Percentiles rank a stretch among this genome's conserved stretches.
These are phyloP conservation scores for Meloidogyne chitwoodi DNA, from an alignment of 1,140 invertebrate genomes.

Conservation along the genomic window DNA sequence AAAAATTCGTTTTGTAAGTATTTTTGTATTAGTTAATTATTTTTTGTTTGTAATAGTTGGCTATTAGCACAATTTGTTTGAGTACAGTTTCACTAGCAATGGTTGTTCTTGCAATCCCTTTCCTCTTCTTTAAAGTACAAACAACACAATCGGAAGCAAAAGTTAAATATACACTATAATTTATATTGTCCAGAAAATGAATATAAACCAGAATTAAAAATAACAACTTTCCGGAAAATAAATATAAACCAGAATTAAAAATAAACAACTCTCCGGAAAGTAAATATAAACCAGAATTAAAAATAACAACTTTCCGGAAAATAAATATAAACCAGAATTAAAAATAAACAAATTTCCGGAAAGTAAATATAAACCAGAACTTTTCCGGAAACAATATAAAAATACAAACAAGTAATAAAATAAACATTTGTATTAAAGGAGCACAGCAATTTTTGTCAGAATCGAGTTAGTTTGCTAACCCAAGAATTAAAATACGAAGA, in stretches of 20 bases:
- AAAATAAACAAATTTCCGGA: no score
- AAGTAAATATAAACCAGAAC: no score
- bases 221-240: not conserved
- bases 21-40: not conserved
- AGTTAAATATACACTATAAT: no score
- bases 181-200: no score
- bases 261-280: no score
- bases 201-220: not conserved
- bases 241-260: no score
- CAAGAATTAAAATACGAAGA: not conserved
- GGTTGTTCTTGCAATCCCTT: conserved; percentile 7
- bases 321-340: no score
- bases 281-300: not conserved
- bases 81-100: conserved; percentile 8
- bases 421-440: conserved; percentile 4
- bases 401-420: not conserved
- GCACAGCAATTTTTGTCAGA: conserved; percentile 11
- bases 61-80: conserved; percentile 9
- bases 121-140: conserved; percentile 19
- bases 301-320: not conserved
- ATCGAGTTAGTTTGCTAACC: not conserved
- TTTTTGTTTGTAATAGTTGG: conserved; percentile 7
- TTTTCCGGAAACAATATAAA: not conserved
- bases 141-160: not conserved
- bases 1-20: conserved; percentile 2